Evolutionary conservation across 2,113 vertebrate species (phyloP).

Genomic region (Cichladusa arquata): DNA sequence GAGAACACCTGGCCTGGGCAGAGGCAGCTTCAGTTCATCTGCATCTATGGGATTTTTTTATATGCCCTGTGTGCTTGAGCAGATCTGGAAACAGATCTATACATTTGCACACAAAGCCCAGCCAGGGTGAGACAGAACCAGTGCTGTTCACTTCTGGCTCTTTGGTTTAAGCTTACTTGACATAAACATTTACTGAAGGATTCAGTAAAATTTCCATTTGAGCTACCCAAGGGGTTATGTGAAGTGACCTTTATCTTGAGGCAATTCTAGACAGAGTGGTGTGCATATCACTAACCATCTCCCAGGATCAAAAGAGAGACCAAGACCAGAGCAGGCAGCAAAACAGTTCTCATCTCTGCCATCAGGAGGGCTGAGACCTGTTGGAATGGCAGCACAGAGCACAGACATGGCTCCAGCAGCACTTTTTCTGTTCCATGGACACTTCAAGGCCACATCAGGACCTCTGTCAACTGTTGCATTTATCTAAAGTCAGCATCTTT

Average conservation of each 20-base stretch:
- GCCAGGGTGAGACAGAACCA: background rate
- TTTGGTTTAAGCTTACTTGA: background rate
- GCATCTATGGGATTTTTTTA: background rate
- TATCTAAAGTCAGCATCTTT: background rate
- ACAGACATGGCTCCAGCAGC: rapidly evolving
- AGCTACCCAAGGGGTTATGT: background rate
- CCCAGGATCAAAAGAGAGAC: background rate
- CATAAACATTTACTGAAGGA: background rate
- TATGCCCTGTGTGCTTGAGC: background rate
- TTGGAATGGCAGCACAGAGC: background rate
- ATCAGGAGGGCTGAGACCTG: background rate
- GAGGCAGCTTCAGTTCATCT: background rate
- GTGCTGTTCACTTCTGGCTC: background rate
- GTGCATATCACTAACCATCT: background rate
- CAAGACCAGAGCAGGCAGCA: background rate
- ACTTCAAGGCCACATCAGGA: background rate
- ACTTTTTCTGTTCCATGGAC: background rate
- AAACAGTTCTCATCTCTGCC: background rate
- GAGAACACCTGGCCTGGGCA: background rate
- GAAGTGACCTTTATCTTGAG: background rate
- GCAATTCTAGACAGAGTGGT: background rate
- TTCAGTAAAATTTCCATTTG: background rate
- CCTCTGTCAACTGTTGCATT: background rate
- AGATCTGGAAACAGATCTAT: background rate
- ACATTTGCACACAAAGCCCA: background rate